Conservation (phyloP, 2,888 invertebrate genomes). For the Drosophila setosimentum region DNA sequence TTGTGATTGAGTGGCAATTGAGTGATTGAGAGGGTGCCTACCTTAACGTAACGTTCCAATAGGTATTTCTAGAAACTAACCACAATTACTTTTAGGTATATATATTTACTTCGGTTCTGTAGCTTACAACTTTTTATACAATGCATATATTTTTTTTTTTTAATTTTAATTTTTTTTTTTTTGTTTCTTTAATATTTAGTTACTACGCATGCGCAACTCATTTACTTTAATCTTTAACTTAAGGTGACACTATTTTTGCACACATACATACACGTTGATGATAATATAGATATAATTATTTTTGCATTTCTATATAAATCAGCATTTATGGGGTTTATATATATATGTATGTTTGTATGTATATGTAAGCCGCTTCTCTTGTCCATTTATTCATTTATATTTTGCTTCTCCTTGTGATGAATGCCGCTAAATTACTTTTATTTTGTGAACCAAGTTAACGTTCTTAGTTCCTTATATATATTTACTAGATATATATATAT, state of each 20-base stretch:
- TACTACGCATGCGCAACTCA: conserved; percentile 47
- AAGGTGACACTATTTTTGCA: conserved; percentile 42
- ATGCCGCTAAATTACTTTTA: conserved; percentile 34
- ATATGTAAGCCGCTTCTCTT: conserved; percentile 23
- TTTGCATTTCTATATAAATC: conserved; percentile 42
- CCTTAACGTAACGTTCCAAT: conserved; percentile 39
- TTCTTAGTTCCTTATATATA: conserved; percentile 28
- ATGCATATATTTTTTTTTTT: conserved; percentile 45
- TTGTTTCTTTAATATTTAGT: conserved; percentile 20
- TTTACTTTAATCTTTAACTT: conserved; percentile 26
- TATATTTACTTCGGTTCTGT: conserved; percentile 49
- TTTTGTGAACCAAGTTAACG: conserved; percentile 34
- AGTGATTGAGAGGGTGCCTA: conserved; percentile 36
- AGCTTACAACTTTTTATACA: conserved; percentile 58
- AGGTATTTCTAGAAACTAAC: conserved; percentile 55
- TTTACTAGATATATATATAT: conserved; percentile 6
- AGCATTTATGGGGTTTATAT: conserved; percentile 40
- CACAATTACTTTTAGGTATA: conserved; percentile 37
- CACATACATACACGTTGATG: conserved; percentile 47
- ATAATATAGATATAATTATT: conserved; percentile 22
- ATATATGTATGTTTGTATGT: conserved; percentile 30
- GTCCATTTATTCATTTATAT: conserved; percentile 23
- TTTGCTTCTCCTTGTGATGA: conserved; percentile 35
- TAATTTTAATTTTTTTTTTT: conserved; percentile 36
- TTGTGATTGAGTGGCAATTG: conserved; percentile 22